Base-by-base conservation (phyloP, 2,797 vertebrate species). In the Bryconaethiops microstoma region DNA sequence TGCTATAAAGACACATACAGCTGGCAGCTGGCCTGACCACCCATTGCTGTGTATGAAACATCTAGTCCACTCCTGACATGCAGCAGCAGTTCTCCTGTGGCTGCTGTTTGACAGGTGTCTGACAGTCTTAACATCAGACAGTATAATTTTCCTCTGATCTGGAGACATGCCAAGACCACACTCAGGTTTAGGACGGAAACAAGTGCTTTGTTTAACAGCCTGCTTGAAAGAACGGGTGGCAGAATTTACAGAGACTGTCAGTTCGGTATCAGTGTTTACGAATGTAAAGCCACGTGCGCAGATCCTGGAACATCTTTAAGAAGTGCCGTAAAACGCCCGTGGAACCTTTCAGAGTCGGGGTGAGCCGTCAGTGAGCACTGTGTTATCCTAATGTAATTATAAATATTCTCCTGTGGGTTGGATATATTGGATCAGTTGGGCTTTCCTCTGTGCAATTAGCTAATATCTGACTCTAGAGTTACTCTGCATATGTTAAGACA, bases 111-210 rank as follows among this genome's bases (percentile, higher is more conserved):
- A 81, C 60, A 54, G 40, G 23, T 83, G 71, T 60, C 45, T 40
- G 40, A 59, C n/a, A 59, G 71, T 59, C 48, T 76, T 57, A 62
- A 55, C n/a, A 69, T 76, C 35, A 54, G 45, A 65, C 60, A 71
- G 50, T 59, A 68, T 60, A 76, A 52, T 25, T 29, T 79, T n/a
- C 79, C 19, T 72, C 65, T 19, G 10, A 57, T 59, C 60, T 76
- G 48, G 55, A 76, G n/a, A 8, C 1, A 2, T 55, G 64, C 69
- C 63, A 81, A 39, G 63, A 81, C 70, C 76, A 81, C 59, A 81
- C 52, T 67, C 45, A 55, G 14, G 21, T 76, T 82, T 74, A 40
- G 39, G 23, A 62, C 57, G 48, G 77, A 40, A 57, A 9, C 2
- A 1, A 76, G 45, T 52, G 12, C 50, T 78, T 71, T 78, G 12